Evolutionary conservation across 2,888 invertebrate species (phyloP), one percentile per base, ranked within the genome.

Genomic region (Cephus rjabovi): DNA sequence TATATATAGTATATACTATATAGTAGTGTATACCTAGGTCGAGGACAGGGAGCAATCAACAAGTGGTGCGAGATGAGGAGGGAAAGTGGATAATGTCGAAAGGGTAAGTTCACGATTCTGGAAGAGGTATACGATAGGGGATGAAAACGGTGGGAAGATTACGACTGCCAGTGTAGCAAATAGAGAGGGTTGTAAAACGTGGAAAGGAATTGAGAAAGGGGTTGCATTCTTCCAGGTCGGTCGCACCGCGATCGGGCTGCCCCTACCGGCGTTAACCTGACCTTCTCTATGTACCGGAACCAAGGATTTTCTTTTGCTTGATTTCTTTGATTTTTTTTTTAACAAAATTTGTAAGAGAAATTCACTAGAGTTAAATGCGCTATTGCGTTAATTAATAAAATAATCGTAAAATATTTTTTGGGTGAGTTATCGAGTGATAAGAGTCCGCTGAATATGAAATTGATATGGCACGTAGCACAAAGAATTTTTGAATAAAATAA

Each of bases 41-140:
- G 77, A 75, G 77, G 77, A 77, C 75, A 77, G 69, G 75, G 75
- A 70, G 75, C 77, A 75, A 77, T 77, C 77, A 77, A 77, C 77
- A 77, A 77, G 77, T 77, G 77, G 77, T 75, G 77, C 70, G 75
- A 77, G 77, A 77, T 70, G 75, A 75, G 75, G 75, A 77, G 75
- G 77, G 75, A 77, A 77, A 77, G 77, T 75, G 77, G 77, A 75
- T 70, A 34, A 40, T 69, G 77, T 15, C 31, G 33, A 71, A 70
- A 71, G 71, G 71, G 71, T 71, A 56, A 56, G 56, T 56, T 56
- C 56, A 56, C 9, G 56, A 56, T 23, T 56, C 56, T 56, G 56
- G 56, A 56, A 56, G 31, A 71, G 71, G 71, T 33, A 33, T 33
- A 33, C 71, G 71, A 71, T 4, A 31, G 33, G 71, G 71, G 71